Percentiles rank a stretch among this genome's conserved stretches.
Evolutionary conservation across 1,140 invertebrate genomes (phyloP).

Genomic region (Anthonomus grandis): DNA sequence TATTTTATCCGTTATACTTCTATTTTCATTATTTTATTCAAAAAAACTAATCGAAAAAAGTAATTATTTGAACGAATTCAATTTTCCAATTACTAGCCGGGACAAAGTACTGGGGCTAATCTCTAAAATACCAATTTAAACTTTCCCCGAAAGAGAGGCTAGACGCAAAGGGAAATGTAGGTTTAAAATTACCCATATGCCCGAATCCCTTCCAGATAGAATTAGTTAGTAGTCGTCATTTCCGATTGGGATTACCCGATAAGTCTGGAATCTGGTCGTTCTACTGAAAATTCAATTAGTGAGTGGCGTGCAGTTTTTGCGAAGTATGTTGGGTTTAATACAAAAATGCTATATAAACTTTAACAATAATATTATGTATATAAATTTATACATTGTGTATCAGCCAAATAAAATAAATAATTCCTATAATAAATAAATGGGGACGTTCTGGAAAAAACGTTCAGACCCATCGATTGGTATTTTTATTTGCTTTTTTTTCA

Average conservation of each 20-base stretch:
- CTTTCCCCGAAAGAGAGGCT: conserved; percentile 20
- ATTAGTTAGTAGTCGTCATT: conserved; percentile 39
- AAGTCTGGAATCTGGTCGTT: conserved; percentile 39
- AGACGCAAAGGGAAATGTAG: conserved; percentile 30
- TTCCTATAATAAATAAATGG: too few species aligned
- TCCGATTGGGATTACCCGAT: conserved; percentile 42
- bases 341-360: too few species aligned
- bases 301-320: conserved; percentile 33
- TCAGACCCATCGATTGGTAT: too few species aligned
- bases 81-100: conserved; percentile 12
- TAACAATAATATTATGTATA: too few species aligned
- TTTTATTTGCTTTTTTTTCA: too few species aligned
- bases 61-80: conserved; percentile 1
- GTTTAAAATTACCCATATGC: conserved; percentile 47
- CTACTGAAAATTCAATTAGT: conserved; percentile 44
- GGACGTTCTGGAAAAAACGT: too few species aligned
- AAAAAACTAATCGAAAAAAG: neutral
- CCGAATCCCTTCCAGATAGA: conserved; percentile 42
- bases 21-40: too few species aligned
- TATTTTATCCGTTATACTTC: too few species aligned
- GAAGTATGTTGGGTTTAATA: too few species aligned
- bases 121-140: conserved; percentile 25
- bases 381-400: too few species aligned
- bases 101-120: conserved; percentile 6
- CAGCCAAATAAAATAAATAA: too few species aligned